Percentiles rank a stretch among this genome's conserved stretches.
Conservation (phyloP, 2,113 vertebrate species). For the Amblyornis subalaris region DNA sequence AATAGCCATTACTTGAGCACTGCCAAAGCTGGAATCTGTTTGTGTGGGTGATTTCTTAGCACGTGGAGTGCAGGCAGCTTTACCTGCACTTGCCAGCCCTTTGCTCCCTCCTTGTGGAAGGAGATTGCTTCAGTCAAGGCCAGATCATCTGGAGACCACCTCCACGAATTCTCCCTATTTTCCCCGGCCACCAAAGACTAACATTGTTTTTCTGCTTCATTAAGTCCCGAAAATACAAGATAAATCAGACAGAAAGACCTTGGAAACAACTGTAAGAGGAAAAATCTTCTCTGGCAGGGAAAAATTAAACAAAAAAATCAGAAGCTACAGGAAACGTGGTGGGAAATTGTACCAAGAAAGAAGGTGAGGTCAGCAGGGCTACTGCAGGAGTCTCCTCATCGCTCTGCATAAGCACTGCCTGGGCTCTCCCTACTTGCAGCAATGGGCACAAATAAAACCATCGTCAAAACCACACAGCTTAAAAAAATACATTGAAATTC, state of each 20-base stretch:
- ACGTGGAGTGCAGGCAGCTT: neutral
- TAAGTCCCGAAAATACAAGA: conserved; percentile 14
- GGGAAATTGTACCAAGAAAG: neutral
- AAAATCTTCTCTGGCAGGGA: neutral
- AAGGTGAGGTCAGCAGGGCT: neutral
- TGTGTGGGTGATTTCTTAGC: conserved; percentile 13
- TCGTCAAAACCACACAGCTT: neutral
- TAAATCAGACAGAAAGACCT: conserved; percentile 6
- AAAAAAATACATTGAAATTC: neutral
- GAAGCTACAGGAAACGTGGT: neutral
- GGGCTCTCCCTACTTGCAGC: neutral
- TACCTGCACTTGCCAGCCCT: conserved; percentile 11
- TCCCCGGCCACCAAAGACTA: neutral
- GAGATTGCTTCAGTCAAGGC: neutral
- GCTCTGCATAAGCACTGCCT: neutral
- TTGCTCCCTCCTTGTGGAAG: neutral
- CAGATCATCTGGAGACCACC: neutral
- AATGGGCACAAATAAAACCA: neutral
- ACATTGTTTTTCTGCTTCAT: conserved; percentile 5
- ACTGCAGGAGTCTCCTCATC: neutral
- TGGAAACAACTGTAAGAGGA: neutral
- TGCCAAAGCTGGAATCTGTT: conserved; percentile 19
- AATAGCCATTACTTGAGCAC: conserved; percentile 30
- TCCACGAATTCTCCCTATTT: neutral
- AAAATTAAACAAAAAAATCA: neutral